phyloP scores from a whole-genome alignment of 2,888 invertebrate species.

The Lamellibrachia columna region DNA sequence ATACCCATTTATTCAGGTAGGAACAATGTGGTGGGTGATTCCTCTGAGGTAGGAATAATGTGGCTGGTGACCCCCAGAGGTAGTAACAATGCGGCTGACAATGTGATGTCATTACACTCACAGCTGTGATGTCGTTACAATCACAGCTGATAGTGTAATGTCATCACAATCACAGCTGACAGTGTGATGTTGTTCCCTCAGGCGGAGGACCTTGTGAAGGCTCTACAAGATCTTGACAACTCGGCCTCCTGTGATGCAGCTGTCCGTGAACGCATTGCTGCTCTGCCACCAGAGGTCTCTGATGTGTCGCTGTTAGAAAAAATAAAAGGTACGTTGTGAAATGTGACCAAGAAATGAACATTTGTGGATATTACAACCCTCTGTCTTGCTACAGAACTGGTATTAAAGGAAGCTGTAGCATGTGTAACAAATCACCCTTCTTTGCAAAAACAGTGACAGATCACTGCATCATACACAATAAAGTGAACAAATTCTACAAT shows the following conservation, averaged over 20 bases:
- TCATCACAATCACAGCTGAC: background rate
- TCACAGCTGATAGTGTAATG: background rate
- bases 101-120: too few relatives aligned
- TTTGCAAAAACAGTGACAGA: too few relatives aligned
- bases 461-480: too few relatives aligned
- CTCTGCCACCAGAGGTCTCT: slow-evolving; percentile 92
- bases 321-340: slow-evolving; percentile 75
- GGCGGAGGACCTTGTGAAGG: slow-evolving; percentile 88
- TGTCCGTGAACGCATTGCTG: slow-evolving; percentile 91
- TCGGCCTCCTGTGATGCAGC: slow-evolving; percentile 94
- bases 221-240: slow-evolving; percentile 82
- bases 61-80: slow-evolving; percentile 44
- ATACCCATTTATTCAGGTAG: too few relatives aligned
- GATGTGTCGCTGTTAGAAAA: slow-evolving; percentile 87
- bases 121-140: background rate
- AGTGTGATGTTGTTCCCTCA: slow-evolving; percentile 60
- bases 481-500: too few relatives aligned
- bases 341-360: background rate
- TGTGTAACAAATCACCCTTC: too few relatives aligned
- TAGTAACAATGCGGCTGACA: slow-evolving; percentile 22
- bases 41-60: slow-evolving; percentile 46
- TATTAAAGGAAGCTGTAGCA: too few relatives aligned
- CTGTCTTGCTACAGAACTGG: background rate
- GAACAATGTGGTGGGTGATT: background rate
- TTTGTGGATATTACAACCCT: too few relatives aligned